phyloP scores from a whole-genome alignment of 2,888 invertebrate genomes.

The Apotomis turbidana region DNA sequence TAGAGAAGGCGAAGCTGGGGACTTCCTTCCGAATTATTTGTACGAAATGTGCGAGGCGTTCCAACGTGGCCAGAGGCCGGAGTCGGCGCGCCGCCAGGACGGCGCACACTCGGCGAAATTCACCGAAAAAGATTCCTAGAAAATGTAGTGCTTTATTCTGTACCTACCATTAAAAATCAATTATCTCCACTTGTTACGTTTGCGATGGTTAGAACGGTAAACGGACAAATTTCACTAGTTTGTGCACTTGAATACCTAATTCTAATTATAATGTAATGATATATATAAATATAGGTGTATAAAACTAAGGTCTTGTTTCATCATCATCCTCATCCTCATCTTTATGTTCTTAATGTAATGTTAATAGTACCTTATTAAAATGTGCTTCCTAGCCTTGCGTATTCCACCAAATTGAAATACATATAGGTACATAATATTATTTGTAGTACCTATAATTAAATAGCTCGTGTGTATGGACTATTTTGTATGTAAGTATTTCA shows the following conservation, averaged over 20 bases:
- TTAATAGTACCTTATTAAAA: too few relatives aligned
- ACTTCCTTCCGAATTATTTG: constrained; percentile 78
- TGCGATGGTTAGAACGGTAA: neutral
- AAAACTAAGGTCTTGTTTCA: too few relatives aligned
- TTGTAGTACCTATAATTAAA: too few relatives aligned
- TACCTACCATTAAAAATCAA: neutral
- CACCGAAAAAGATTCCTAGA: constrained; percentile 54
- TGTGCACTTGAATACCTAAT: neutral
- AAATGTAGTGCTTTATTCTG: neutral
- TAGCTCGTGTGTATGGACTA: too few relatives aligned
- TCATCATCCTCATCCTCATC: too few relatives aligned
- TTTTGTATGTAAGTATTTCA: too few relatives aligned
- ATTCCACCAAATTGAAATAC: too few relatives aligned
- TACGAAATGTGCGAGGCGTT: constrained; percentile 81
- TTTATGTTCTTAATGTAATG: too few relatives aligned
- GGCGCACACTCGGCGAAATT: constrained; percentile 55
- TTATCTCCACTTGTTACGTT: neutral
- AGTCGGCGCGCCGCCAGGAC: constrained; percentile 67
- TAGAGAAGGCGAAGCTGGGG: constrained; percentile 73
- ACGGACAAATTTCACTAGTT: neutral
- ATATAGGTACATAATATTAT: too few relatives aligned
- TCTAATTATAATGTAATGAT: neutral
- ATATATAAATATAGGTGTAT: neutral
- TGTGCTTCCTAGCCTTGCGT: too few relatives aligned
- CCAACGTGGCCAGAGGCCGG: constrained; percentile 72